phyloP scores from a whole-genome alignment of 1,140 invertebrate species.

The Aphaenogaster floridana region DNA sequence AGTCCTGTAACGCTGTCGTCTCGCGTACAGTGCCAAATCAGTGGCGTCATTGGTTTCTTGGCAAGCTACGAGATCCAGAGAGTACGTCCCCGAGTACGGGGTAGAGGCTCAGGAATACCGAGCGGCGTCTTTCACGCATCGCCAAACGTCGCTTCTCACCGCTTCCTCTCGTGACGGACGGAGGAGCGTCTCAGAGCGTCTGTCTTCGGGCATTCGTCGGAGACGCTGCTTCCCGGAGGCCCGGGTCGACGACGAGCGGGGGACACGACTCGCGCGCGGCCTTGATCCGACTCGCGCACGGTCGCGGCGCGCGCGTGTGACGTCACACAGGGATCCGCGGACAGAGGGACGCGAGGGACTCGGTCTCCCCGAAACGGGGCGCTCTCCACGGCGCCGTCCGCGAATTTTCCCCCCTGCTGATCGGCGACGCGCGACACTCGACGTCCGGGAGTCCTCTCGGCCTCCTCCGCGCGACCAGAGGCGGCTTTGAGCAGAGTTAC shows the following conservation, averaged over 20 bases:
- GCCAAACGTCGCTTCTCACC: neutral
- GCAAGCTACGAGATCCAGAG: conserved; percentile 18
- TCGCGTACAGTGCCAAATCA: conserved; percentile 29
- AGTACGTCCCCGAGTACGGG: neutral
- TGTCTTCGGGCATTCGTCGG: too few species aligned
- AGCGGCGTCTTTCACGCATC: neutral
- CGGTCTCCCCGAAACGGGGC: neutral
- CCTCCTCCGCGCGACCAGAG: neutral
- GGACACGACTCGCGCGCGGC: conserved; percentile 29
- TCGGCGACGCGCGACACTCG: neutral
- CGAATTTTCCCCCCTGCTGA: neutral
- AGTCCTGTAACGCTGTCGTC: conserved; percentile 24
- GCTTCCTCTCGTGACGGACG: neutral
- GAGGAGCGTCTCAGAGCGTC: neutral
- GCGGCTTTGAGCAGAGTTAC: conserved; percentile 38
- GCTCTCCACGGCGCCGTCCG: neutral
- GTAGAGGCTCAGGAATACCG: neutral
- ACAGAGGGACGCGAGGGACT: conserved; percentile 2
- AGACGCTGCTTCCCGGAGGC: neutral
- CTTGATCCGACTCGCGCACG: conserved; percentile 48
- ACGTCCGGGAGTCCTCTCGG: neutral
- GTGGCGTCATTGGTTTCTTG: conserved; percentile 37
- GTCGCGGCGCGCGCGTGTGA: conserved; percentile 15
- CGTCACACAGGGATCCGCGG: conserved; percentile 47
- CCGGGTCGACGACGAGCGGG: neutral